Percentiles rank a stretch among this genome's conserved stretches.
These are phyloP conservation scores for Erpobdella octoculata DNA, from an alignment of 2,888 invertebrate species.

Conservation along the genomic window DNA sequence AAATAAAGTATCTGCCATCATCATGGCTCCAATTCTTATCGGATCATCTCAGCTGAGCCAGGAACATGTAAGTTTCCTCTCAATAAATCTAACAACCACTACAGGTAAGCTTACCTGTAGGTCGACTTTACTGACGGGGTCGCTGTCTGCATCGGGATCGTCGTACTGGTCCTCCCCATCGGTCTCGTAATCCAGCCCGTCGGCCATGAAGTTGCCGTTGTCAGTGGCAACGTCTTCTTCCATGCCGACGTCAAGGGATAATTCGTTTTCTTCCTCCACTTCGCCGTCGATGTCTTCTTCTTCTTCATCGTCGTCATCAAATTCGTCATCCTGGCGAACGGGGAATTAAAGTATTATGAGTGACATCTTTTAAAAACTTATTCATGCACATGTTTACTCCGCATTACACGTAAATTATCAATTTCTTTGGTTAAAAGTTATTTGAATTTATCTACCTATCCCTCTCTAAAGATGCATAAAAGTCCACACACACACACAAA, in stretches of 20 bases:
- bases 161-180: slow-evolving; percentile 45
- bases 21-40: background rate
- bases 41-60: too few relatives aligned
- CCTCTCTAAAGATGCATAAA: background rate
- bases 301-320: slow-evolving; percentile 25
- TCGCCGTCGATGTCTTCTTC: slow-evolving; percentile 37
- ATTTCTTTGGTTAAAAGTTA: background rate
- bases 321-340: slow-evolving; percentile 19
- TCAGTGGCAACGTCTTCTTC: background rate
- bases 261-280: slow-evolving; percentile 32
- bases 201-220: background rate
- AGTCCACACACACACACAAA: background rate
- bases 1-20: background rate
- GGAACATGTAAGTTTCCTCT: background rate
- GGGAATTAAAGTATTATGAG: background rate
- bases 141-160: slow-evolving; percentile 59
- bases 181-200: slow-evolving; percentile 23
- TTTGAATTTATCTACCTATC: background rate
- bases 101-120: slow-evolving; percentile 48
- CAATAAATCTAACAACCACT: background rate
- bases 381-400: too few relatives aligned
- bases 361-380: background rate
- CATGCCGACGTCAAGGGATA: slow-evolving; percentile 21
- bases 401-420: too few relatives aligned
- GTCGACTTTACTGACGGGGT: slow-evolving; percentile 61